A percentile compares a stretch with the other conserved stretches of the same genome.
Conservation (phyloP, 2,888 invertebrate species). For the Penaeus monodon region DNA sequence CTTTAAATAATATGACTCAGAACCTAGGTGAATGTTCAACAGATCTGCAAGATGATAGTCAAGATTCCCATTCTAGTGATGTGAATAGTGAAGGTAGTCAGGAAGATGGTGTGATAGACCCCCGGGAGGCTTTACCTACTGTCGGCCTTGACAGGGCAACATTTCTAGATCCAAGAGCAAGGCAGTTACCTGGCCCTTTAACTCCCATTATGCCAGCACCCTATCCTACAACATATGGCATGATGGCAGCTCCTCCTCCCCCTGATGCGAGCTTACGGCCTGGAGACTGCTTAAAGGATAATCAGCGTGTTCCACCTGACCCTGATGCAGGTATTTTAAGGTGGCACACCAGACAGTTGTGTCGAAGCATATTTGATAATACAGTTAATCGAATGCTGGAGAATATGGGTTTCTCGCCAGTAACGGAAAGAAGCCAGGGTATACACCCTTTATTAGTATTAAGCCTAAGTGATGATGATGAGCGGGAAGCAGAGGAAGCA, state of each 20-base stretch:
- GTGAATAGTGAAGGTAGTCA: constrained; percentile 59
- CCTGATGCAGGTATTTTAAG: constrained; percentile 60
- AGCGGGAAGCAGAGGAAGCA: constrained; percentile 58
- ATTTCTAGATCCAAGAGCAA: constrained; percentile 49
- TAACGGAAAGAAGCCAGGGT: constrained; percentile 57
- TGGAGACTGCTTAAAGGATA: constrained; percentile 40
- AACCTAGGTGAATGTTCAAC: constrained; percentile 49
- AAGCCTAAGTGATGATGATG: constrained; percentile 62
- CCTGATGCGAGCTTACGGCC: constrained; percentile 37
- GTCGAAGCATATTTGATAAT: constrained; percentile 62
- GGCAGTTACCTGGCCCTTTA: constrained; percentile 36
- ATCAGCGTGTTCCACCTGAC: constrained; percentile 43
- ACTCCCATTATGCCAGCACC: constrained; percentile 60
- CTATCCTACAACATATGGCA: constrained; percentile 50
- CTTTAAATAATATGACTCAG: constrained; percentile 63
- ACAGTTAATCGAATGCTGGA: constrained; percentile 62
- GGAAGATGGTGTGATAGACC: constrained; percentile 40
- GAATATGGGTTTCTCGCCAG: constrained; percentile 63
- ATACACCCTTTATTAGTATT: constrained; percentile 59
- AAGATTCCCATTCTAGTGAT: constrained; percentile 56
- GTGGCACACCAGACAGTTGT: constrained; percentile 63
- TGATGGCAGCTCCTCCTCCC: constrained; percentile 50
- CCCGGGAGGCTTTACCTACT: constrained; percentile 31
- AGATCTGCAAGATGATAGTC: constrained; percentile 39
- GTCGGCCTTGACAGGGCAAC: constrained; percentile 39